phyloP scores from a whole-genome alignment of 2,113 vertebrate genomes.

The Geococcyx californianus region DNA sequence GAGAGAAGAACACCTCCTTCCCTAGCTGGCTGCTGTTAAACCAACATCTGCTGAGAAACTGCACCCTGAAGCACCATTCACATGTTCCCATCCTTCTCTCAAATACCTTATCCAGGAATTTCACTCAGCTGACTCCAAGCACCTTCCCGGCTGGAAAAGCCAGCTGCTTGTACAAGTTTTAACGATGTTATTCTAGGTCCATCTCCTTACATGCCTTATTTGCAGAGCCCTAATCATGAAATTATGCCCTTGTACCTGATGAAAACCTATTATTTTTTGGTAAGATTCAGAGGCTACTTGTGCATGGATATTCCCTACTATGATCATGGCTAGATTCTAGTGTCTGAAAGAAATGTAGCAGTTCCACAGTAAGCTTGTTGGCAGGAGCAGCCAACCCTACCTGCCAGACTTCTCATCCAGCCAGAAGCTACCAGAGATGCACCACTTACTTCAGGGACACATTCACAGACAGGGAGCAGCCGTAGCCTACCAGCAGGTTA shows the following conservation, averaged over 20 bases:
- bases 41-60: neutral
- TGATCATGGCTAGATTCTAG: neutral
- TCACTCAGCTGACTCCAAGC: neutral
- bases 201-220: neutral
- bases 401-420: neutral
- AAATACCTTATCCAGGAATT: neutral
- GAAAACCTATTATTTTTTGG: neutral
- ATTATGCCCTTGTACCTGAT: neutral
- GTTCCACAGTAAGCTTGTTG: neutral
- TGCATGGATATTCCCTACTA: neutral
- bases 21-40: neutral
- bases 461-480: neutral
- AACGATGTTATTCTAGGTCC: neutral
- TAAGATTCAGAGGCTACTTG: neutral
- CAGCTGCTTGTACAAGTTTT: neutral
- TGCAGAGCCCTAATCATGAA: neutral
- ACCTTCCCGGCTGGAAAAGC: neutral
- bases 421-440: neutral
- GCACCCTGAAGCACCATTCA: neutral
- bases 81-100: neutral
- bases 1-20: neutral
- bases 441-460: neutral
- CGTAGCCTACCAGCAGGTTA: rapidly evolving
- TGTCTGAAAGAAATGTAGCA: neutral
- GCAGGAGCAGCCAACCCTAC: neutral